Conservation (phyloP, 2,113 vertebrate species). For the Telmatochromis brichardi region DNA sequence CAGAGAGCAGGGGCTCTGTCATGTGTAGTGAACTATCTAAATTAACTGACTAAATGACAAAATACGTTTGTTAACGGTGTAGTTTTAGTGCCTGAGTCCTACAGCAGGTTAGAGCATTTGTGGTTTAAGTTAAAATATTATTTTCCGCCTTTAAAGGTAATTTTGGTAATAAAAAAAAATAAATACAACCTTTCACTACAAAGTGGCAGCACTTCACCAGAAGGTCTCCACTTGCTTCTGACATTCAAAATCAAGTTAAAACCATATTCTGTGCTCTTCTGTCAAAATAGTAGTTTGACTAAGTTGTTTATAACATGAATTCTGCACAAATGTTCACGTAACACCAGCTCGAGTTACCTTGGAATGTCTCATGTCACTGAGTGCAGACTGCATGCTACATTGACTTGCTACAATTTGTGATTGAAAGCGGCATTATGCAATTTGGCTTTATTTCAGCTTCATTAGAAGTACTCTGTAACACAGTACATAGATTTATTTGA, state of each 20-base stretch:
- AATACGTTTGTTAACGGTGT: rapidly evolving
- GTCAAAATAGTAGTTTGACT: background rate
- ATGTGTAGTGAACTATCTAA: background rate
- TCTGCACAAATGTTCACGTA: background rate
- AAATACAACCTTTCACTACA: background rate
- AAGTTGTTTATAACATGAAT: background rate
- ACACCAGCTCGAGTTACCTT: background rate
- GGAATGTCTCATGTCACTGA: background rate
- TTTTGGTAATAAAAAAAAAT: background rate
- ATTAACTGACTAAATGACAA: background rate
- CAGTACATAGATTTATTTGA: background rate
- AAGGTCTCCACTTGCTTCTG: background rate
- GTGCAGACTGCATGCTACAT: background rate
- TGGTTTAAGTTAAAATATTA: background rate
- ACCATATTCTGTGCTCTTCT: background rate
- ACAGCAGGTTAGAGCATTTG: background rate
- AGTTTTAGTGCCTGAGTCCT: background rate
- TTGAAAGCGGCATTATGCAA: background rate
- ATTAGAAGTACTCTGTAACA: background rate
- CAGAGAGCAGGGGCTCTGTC: background rate
- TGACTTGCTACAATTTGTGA: background rate
- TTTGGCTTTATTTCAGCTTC: background rate
- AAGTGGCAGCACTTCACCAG: background rate
- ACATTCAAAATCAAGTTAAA: background rate
- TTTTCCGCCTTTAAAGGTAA: background rate